Evolutionary conservation across 2,888 invertebrate species (phyloP).

Genomic region (Calameuta pallipes): DNA sequence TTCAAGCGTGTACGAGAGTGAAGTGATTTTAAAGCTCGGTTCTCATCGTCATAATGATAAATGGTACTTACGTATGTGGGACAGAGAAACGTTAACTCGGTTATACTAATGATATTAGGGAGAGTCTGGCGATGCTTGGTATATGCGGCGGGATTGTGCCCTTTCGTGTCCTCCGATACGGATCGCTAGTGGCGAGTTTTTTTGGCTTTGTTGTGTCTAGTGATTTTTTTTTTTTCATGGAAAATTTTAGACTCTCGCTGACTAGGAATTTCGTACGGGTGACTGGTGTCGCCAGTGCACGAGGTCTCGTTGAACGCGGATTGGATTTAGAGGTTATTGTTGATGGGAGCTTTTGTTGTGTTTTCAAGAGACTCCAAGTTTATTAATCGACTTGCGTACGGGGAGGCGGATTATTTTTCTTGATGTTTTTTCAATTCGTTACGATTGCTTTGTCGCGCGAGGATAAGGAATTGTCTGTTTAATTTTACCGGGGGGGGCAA

Average conservation of each 20-base stretch:
- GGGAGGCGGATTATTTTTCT: not conserved
- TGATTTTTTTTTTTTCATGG: not conserved
- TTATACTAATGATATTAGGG: slow-evolving; percentile 60
- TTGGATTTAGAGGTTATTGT: not conserved
- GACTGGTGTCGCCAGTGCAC: not conserved
- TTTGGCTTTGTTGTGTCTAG: not conserved
- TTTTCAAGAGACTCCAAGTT: not conserved
- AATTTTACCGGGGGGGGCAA: not conserved
- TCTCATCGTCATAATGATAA: not conserved
- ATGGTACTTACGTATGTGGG: not conserved
- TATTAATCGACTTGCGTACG: not conserved
- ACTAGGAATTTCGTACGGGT: not conserved
- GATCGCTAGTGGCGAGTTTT: not conserved
- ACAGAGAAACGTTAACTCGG: slow-evolving; percentile 46
- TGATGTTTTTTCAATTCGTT: not conserved
- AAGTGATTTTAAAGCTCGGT: not conserved
- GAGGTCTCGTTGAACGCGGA: not conserved
- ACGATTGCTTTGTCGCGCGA: not conserved
- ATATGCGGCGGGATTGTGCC: slow-evolving; percentile 4
- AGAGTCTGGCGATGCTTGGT: slow-evolving; percentile 36
- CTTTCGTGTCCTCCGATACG: not conserved
- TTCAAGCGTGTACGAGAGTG: not conserved
- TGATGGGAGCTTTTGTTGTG: not conserved
- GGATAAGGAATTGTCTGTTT: not conserved
- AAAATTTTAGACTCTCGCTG: not conserved